Evolutionary conservation across 2,797 vertebrate genomes (phyloP).

Genomic region (Garrulus glandarius): DNA sequence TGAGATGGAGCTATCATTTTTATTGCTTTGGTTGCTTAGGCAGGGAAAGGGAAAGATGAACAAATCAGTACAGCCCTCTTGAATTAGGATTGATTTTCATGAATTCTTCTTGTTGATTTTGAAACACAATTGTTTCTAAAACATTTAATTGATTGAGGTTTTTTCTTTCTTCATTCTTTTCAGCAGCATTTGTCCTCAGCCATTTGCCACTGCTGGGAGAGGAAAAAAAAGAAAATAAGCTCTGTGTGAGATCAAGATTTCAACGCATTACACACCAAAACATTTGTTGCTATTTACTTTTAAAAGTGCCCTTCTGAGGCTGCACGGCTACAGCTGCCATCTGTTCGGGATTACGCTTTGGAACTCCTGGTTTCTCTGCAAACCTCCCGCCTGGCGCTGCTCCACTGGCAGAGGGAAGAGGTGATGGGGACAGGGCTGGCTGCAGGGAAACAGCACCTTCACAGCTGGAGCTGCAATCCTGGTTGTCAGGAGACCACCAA

Average conservation of each 20-base stretch:
- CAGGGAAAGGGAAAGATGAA: constrained; percentile 22
- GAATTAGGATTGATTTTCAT: constrained; percentile 48
- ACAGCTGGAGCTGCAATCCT: background rate
- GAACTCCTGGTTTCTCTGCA: constrained; percentile 45
- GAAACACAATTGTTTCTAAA: constrained; percentile 56
- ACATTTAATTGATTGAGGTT: constrained; percentile 31
- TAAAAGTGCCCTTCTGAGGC: constrained; percentile 61
- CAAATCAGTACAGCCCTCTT: constrained; percentile 38
- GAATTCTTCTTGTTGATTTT: constrained; percentile 52
- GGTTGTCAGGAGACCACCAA: background rate
- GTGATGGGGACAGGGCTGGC: background rate
- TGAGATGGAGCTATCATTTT: constrained; percentile 33
- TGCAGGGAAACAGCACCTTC: background rate
- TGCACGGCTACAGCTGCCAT: constrained; percentile 54
- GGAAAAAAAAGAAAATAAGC: background rate
- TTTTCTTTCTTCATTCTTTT: constrained; percentile 2
- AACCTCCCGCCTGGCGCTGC: background rate
- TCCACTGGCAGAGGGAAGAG: background rate
- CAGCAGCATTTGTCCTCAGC: constrained; percentile 43
- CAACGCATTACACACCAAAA: constrained; percentile 57
- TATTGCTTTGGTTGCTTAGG: constrained; percentile 53
- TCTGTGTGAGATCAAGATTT: constrained; percentile 64
- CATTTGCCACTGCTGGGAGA: constrained; percentile 18
- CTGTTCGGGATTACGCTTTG: constrained; percentile 63
- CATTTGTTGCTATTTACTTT: constrained; percentile 77